Conservation (phyloP, 2,113 vertebrate species). For the Rhinoderma darwinii region DNA sequence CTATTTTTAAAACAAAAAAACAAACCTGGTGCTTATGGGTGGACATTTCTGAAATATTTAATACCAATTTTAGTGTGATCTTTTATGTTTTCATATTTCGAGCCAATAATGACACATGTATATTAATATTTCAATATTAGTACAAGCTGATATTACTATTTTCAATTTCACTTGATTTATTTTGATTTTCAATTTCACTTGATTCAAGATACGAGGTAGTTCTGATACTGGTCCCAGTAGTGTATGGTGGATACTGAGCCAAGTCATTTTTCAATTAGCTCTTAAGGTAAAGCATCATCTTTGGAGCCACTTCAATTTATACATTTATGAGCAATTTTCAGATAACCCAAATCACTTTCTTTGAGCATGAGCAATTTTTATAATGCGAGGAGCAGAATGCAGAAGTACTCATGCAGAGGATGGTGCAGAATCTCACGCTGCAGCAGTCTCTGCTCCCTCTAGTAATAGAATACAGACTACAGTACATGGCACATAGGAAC, state of each 20-base stretch:
- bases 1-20: not conserved
- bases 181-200: no score
- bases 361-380: not conserved
- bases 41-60: not conserved
- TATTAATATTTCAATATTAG: not conserved
- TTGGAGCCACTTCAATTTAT: not conserved
- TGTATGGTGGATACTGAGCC: not conserved
- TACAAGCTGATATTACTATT: not conserved
- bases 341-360: not conserved
- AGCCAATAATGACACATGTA: not conserved
- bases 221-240: not conserved
- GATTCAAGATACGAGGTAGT: not conserved
- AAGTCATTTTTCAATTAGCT: not conserved
- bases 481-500: not conserved
- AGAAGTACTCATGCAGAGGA: no score
- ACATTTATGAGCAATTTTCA: not conserved
- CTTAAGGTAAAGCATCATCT: no score
- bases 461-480: not conserved
- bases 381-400: not conserved
- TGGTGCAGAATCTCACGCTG: no score
- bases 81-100: conserved; percentile 7
- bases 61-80: not conserved
- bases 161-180: no score
- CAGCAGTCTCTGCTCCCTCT: not conserved
- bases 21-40: not conserved